Evolutionary conservation across 2,888 invertebrate genomes (phyloP).

Genomic region (Protodeltote pygarga): DNA sequence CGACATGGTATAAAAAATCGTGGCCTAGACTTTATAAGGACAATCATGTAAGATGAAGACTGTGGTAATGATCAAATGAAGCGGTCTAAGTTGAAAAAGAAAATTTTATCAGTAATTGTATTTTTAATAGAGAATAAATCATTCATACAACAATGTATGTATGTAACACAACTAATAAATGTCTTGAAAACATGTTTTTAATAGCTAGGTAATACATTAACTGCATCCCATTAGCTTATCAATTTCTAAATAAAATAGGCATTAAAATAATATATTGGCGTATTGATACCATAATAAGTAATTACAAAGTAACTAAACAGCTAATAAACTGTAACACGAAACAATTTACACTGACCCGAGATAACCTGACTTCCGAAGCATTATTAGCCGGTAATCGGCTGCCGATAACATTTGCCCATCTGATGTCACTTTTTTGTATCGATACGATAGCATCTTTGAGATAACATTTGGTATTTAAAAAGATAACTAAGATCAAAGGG

Average conservation of each 20-base stretch:
- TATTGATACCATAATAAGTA: conserved; percentile 22
- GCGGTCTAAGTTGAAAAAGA: neutral
- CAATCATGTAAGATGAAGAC: no score
- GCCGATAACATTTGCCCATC: conserved; percentile 23
- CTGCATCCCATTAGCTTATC: conserved; percentile 22
- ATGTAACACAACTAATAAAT: conserved; percentile 6
- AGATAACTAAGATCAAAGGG: conserved; percentile 37
- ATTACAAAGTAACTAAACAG: conserved; percentile 29
- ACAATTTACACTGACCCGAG: conserved; percentile 53
- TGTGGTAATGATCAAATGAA: neutral
- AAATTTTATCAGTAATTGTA: conserved; percentile 9
- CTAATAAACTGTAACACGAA: conserved; percentile 28
- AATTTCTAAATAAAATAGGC: conserved; percentile 17
- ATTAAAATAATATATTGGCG: conserved; percentile 24
- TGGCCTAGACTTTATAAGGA: no score
- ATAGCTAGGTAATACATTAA: conserved; percentile 7
- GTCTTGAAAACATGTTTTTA: conserved; percentile 18
- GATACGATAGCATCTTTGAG: conserved; percentile 25
- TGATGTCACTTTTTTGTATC: conserved; percentile 31
- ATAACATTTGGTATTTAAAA: conserved; percentile 17
- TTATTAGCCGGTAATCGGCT: conserved; percentile 33
- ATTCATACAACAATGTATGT: conserved; percentile 15
- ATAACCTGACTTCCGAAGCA: conserved; percentile 60
- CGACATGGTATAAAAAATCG: conserved; percentile 1
- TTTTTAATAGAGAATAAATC: conserved; percentile 2